Evolutionary conservation across 35 echinoderm and acorn worm genomes (phyloP).

Genomic region (Apostichopus japonicus): DNA sequence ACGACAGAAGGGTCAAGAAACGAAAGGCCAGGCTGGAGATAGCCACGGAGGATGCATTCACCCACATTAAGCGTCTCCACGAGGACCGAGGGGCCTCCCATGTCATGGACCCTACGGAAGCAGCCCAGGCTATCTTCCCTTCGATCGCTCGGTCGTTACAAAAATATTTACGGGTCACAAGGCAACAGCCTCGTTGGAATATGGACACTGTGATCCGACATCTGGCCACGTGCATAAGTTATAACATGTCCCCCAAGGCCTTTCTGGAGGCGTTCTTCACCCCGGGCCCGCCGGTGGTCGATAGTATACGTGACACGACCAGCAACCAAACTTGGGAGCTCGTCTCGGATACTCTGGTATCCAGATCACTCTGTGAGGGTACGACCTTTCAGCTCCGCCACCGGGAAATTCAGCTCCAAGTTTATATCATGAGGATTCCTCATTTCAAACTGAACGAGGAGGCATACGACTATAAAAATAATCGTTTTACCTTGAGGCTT

Average conservation of each 20-base stretch:
- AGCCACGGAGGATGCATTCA: slow-evolving; percentile 91
- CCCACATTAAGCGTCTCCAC: slow-evolving; percentile 88
- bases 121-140: slow-evolving; percentile 96
- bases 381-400: slow-evolving; percentile 87
- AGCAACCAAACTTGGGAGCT: slow-evolving; percentile 83
- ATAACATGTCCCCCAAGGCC: slow-evolving; percentile 86
- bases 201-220: slow-evolving; percentile 94
- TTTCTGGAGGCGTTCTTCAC: slow-evolving; percentile 95
- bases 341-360: slow-evolving; percentile 84
- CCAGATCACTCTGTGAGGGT: slow-evolving; percentile 76
- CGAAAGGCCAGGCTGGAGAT: slow-evolving; percentile 78
- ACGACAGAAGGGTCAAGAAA: slow-evolving; percentile 88
- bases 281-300: slow-evolving; percentile 82
- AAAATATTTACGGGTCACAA: slow-evolving; percentile 98
- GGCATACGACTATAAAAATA: slow-evolving; percentile 90
- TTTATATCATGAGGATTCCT: slow-evolving; percentile 91
- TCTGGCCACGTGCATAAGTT: slow-evolving; percentile 91
- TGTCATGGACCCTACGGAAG: slow-evolving; percentile 93
- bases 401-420: slow-evolving; percentile 80
- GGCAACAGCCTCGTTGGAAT: slow-evolving; percentile 94
- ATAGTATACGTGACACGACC: slow-evolving; percentile 57
- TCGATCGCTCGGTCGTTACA: slow-evolving; percentile 92
- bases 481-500: slow-evolving; percentile 87
- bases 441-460: slow-evolving; percentile 93
- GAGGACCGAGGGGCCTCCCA: slow-evolving; percentile 81